Base-by-base conservation (phyloP, 2,797 vertebrate genomes). In the Hippocampus kuda region DNA sequence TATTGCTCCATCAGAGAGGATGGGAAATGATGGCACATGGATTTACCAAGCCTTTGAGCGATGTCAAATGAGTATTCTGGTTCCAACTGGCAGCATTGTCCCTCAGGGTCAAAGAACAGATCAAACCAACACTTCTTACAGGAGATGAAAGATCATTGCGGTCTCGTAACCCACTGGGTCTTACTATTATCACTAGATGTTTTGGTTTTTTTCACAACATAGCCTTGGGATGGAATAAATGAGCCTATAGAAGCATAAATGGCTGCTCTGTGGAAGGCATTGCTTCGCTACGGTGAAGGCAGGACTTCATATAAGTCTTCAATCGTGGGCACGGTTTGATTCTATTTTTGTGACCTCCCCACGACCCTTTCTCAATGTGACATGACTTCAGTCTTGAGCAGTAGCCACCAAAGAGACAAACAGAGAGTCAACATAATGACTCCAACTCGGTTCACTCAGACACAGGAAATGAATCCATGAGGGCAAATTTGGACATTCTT, bases 141-240 rank as follows among this genome's bases (percentile, higher is more conserved):
- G 76, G 84, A 81, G 72, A 84, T 85, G 80, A 82, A 78, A 83
- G 78, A 86, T 86, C 24, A 66, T 76, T 79, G 75, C 69, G 79
- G 79, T 84, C 73, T 82, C 76, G 83, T 76, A 83, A 78, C 84
- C 86, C 81, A 81, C 83, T 78, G 83, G 83, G 84, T 85, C 85
- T 83, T 73, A 75, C 84, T 81, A 84, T 88, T 80, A 86, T 88
- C 87, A 88, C 88, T 86, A 89, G 81, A 78, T 77, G 85, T 86
- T 85, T 86, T 87, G 85, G 86, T 83, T 84, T 86, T 87, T 83
- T 83, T 86, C 83, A 84, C 82, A 86, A 85, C 83, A 85, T 79
- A 76, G 85, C 87, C 88, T 77, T 77, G 79, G 83, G 87, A 82
- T 64, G 79, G 75, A 88, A 86, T 87, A 88, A 90, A 90, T 87